Percentiles rank a stretch among this genome's conserved stretches.
These are phyloP conservation scores for Halcyon senegalensis DNA, from an alignment of 2,113 vertebrate genomes.

Conservation along the genomic window DNA sequence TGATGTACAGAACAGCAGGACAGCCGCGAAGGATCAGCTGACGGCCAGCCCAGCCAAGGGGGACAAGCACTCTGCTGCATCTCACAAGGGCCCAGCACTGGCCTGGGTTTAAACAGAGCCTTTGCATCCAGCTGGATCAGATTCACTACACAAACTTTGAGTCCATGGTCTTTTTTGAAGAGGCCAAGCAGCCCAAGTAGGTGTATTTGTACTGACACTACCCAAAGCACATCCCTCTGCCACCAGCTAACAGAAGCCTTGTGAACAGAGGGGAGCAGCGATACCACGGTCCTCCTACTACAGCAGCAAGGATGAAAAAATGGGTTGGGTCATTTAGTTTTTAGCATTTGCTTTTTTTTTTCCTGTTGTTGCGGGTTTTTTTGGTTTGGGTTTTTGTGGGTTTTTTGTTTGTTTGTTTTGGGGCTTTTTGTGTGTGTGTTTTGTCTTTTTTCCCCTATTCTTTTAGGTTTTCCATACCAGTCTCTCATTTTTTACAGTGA, in stretches of 20 bases:
- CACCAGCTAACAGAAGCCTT: background rate
- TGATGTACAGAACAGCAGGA: background rate
- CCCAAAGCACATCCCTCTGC: background rate
- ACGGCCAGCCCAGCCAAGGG: background rate
- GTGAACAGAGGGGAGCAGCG: background rate
- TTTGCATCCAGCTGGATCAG: background rate
- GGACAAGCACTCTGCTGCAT: background rate
- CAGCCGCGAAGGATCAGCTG: background rate
- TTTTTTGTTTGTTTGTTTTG: background rate
- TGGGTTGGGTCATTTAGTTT: no score
- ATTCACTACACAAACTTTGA: background rate
- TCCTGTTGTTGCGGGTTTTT: no score
- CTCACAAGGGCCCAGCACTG: background rate
- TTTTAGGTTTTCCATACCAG: background rate
- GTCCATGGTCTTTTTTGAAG: background rate
- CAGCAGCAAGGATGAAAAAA: background rate
- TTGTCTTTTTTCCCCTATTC: no score
- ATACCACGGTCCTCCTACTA: background rate
- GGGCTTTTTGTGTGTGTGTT: background rate
- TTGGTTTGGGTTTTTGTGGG: no score
- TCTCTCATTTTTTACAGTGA: background rate
- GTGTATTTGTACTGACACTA: background rate
- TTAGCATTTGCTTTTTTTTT: background rate
- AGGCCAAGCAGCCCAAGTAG: background rate
- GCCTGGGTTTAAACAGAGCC: no score